Evolutionary conservation across 2,797 vertebrate genomes (phyloP).

Genomic region (Hyperoplus lanceolatus): DNA sequence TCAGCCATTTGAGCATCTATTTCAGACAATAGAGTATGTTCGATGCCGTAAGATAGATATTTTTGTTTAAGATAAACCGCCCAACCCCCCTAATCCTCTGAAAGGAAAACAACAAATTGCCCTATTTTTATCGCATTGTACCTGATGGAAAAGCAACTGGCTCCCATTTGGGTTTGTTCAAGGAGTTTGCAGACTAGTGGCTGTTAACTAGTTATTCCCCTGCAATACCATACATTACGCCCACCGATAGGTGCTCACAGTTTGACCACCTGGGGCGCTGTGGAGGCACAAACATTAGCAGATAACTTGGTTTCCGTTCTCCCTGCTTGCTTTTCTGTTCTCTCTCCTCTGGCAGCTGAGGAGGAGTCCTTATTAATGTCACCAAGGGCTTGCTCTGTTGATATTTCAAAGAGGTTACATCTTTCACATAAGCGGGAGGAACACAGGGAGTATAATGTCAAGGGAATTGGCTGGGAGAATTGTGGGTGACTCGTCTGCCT

Average conservation of each 20-base stretch:
- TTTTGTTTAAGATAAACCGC: conserved; percentile 52
- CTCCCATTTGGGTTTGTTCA: conserved; percentile 29
- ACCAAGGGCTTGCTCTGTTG: conserved; percentile 69
- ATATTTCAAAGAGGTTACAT: conserved; percentile 70
- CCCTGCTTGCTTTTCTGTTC: conserved; percentile 31
- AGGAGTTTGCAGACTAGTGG: conserved; percentile 51
- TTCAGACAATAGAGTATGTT: conserved; percentile 52
- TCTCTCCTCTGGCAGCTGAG: conserved; percentile 54
- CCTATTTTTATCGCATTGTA: conserved; percentile 55
- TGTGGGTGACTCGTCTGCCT: conserved; percentile 42
- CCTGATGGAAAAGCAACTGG: conserved; percentile 32
- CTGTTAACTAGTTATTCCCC: conserved; percentile 49
- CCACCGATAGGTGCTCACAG: conserved; percentile 51
- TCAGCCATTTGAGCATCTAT: conserved; percentile 53
- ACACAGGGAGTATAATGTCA: conserved; percentile 63
- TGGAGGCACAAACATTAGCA: conserved; percentile 65
- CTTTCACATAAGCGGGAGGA: conserved; percentile 51
- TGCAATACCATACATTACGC: conserved; percentile 57
- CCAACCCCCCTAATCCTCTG: conserved; percentile 37
- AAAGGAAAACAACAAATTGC: conserved; percentile 49
- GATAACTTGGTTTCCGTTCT: conserved; percentile 60
- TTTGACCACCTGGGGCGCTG: conserved; percentile 72
- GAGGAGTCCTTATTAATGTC: conserved; percentile 63
- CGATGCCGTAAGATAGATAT: conserved; percentile 50
- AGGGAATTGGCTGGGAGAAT: conserved; percentile 62